Percentiles rank a stretch among this genome's conserved stretches.
These are phyloP conservation scores for Clarias pachynema DNA, from an alignment of 2,797 vertebrate species.

Conservation along the genomic window DNA sequence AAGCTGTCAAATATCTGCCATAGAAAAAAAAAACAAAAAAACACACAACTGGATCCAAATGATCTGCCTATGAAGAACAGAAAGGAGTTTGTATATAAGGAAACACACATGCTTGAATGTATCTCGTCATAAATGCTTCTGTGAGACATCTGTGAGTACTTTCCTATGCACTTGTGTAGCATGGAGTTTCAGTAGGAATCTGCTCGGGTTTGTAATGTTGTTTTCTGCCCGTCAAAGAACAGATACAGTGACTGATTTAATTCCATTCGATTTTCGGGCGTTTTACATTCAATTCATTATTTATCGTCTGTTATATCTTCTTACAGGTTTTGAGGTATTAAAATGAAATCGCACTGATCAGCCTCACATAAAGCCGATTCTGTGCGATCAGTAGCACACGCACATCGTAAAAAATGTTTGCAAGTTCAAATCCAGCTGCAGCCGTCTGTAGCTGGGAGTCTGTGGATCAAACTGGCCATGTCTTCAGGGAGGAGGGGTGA, in stretches of 20 bases:
- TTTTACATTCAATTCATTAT: too few species aligned
- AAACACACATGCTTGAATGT: not conserved
- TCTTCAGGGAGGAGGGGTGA: too few species aligned
- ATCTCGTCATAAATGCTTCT: not conserved
- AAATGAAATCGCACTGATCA: too few species aligned
- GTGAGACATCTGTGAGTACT: not conserved
- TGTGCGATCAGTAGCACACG: too few species aligned
- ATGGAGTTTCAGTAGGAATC: not conserved
- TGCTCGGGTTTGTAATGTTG: not conserved
- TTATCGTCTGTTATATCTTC: too few species aligned
- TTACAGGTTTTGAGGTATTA: too few species aligned
- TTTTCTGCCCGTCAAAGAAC: not conserved
- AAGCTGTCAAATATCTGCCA: slow-evolving; percentile 33
- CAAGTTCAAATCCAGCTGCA: too few species aligned
- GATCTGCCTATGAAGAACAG: not conserved
- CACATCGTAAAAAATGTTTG: too few species aligned
- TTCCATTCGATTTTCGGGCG: too few species aligned
- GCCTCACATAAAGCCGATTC: too few species aligned
- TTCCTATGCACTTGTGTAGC: not conserved
- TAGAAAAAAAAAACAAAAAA: not conserved
- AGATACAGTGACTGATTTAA: not conserved
- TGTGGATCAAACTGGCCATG: too few species aligned
- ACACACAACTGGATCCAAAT: not conserved
- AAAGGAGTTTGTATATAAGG: not conserved
- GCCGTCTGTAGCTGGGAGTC: too few species aligned